Conservation (phyloP, 2,888 invertebrate genomes). For the Ectobius pallidus region DNA sequence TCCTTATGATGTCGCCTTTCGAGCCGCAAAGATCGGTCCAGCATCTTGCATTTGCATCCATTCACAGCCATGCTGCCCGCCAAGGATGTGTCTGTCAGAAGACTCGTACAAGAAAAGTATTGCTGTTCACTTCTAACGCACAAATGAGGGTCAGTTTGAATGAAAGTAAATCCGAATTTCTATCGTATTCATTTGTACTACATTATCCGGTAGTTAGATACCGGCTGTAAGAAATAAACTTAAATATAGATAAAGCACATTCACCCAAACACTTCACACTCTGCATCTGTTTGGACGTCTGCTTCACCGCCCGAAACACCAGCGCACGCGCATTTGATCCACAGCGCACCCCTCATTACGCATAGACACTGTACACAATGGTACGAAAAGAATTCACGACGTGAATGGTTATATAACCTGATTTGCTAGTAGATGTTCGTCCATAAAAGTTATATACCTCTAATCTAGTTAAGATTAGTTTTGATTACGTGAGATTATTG, state of each 20-base stretch:
- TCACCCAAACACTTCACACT: slow-evolving; percentile 11
- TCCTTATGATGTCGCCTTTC: slow-evolving; percentile 11
- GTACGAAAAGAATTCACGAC: not conserved
- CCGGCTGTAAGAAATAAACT: slow-evolving; percentile 21
- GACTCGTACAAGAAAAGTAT: slow-evolving; percentile 5
- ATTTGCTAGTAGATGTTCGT: no score
- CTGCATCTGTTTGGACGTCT: slow-evolving; percentile 29
- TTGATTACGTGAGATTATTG: no score
- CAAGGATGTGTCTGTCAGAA: not conserved
- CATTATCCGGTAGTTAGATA: slow-evolving; percentile 30
- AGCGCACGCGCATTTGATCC: slow-evolving; percentile 10
- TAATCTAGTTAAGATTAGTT: no score
- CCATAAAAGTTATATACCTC: no score
- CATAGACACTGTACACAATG: not conserved
- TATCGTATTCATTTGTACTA: slow-evolving; percentile 30
- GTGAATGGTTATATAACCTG: no score
- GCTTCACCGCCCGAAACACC: slow-evolving; percentile 23
- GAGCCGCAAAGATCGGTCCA: slow-evolving; percentile 4
- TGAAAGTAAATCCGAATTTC: not conserved
- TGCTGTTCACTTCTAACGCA: not conserved
- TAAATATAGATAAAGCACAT: not conserved
- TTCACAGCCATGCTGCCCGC: slow-evolving; percentile 29
- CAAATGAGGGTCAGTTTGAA: slow-evolving; percentile 19
- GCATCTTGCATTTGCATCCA: slow-evolving; percentile 13
- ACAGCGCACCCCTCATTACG: slow-evolving; percentile 26